Base-by-base conservation (phyloP, 2,797 vertebrate genomes). In the Synaphobranchus kaupii region DNA sequence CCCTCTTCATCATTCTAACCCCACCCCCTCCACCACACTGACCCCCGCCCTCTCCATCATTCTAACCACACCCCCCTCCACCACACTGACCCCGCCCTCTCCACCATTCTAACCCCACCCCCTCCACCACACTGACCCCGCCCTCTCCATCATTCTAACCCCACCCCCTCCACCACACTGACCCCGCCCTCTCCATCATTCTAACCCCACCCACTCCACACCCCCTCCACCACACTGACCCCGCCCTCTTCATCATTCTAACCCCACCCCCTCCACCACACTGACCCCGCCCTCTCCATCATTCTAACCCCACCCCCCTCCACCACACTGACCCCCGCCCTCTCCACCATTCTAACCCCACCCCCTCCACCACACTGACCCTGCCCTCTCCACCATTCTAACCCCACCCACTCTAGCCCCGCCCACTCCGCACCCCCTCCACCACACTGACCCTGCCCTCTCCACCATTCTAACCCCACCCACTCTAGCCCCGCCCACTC, bases 181-280 rank as follows among this genome's bases (percentile, higher is more conserved):
- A 63, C 82, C 83, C 31, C 28, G 54, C 85, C 87, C 85, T 34
- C 10, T 86, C 84, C 39, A 25, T 0, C 4, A 31, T 52, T 86
- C 68, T 73, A 28, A 34, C 73, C 20, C 34, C 20, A 34, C 73
- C 73, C 73, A 44, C 13, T 47, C 34, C 34, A 20, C 28, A 34
- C 68, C 39, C 73, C 3, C 1, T 25, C 13, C 60, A 66, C 22
- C 60, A 9, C 17, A 66, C 17, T n/a, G 39, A 39, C 0, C 17
- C 60, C 5, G 0, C 5, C 25, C 60, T n/a, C 17, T 3, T 10
- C 66, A 68, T 0, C n/a, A 8, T 25, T 13, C 66, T 68, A 4
- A 7, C 66, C 22, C n/a, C n/a, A 1, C 66, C 25, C n/a, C 3
- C 28, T n/a, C 25, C 39, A 7, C 1, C 39, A 39, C 39, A 2